Base-by-base conservation (phyloP, 2,113 vertebrate genomes). In the Semnornis frantzii region DNA sequence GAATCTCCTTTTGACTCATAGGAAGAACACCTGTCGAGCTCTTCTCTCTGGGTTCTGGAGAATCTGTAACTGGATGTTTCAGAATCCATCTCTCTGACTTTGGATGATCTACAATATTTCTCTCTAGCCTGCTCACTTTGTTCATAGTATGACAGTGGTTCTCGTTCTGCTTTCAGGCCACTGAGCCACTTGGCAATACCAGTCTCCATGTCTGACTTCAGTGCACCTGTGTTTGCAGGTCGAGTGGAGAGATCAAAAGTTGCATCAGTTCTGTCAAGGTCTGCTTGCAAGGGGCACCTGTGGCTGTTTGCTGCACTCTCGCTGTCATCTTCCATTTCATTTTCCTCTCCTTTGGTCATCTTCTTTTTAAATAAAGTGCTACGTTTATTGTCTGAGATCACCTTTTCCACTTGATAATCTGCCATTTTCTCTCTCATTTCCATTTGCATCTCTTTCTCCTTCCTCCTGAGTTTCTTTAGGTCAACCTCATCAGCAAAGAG, bases 291-390 rank as follows among this genome's bases (percentile, higher is more conserved):
- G 25, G 85, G 85, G 6, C 1, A 23, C 15, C 28, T 88, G 39
- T 89, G 82, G 62, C 95, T 97, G 44, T 92, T 95, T 8, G 85
- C 89, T 91, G 90, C 80, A 16, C 87, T 97, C 88, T 95, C 97
- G 8, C 28, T 15, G 54, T 94, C 94, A 80, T 95, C 95, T 13
- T 96, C 96, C 28, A 18, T 65, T 91, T 62, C 94, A 80, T 95
- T 94, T 34, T 98, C 98, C 2, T 98, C 98, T 21, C 97, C 98
- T 93, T 98, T 98, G 5, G 96, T 96, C 91, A 98, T 98, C 96
- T 99, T 99, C 89, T 99, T 99, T 97, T 99, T 99, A 97, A 98
- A 99, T 58, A 99, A 96, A 24, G 98, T 98, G 96, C 99, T 99
- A 66, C 98, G 99, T 71, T 98, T 99, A 96, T 99, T 98, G 97